These are phyloP conservation scores for Chaunax sp. DNA, from an alignment of 2,797 vertebrate species.

Conservation along the genomic window DNA sequence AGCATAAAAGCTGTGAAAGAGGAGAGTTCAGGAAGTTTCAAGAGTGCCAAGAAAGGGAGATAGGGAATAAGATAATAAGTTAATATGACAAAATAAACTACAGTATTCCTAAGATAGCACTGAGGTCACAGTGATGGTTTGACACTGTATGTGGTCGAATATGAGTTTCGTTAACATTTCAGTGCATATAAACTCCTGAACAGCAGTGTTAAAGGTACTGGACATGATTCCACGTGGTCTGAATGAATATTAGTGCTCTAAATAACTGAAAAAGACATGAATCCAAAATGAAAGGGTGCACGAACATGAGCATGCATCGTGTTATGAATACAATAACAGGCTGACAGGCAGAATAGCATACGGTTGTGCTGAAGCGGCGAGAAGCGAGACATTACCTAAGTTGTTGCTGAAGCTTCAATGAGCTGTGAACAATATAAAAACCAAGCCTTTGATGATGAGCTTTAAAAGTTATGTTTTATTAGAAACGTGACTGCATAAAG, in stretches of 20 bases:
- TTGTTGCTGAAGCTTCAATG: slow-evolving; percentile 87
- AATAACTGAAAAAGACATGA: background rate
- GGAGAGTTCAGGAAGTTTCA: background rate
- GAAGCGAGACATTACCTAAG: slow-evolving; percentile 84
- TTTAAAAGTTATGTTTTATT: slow-evolving; percentile 58
- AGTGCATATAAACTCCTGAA: background rate
- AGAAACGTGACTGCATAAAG: slow-evolving; percentile 38
- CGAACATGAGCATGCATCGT: slow-evolving; percentile 40
- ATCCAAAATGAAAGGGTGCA: background rate
- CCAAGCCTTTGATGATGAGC: slow-evolving; percentile 65
- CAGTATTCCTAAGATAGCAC: background rate
- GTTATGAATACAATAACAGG: slow-evolving; percentile 8
- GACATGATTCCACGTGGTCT: slow-evolving; percentile 6
- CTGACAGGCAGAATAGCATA: slow-evolving; percentile 15
- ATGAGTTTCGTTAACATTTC: no score
- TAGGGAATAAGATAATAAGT: no score
- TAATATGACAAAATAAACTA: no score
- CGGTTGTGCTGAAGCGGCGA: slow-evolving; percentile 60
- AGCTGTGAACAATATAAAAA: slow-evolving; percentile 86
- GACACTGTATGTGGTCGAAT: no score
- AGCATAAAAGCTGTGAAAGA: background rate
- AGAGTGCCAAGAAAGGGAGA: no score
- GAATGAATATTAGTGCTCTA: slow-evolving; percentile 27
- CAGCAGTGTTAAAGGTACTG: background rate
- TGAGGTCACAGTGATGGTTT: background rate